Evolutionary conservation across 2,888 invertebrate genomes (phyloP).

Genomic region (Pristionchus fissidentatus): DNA sequence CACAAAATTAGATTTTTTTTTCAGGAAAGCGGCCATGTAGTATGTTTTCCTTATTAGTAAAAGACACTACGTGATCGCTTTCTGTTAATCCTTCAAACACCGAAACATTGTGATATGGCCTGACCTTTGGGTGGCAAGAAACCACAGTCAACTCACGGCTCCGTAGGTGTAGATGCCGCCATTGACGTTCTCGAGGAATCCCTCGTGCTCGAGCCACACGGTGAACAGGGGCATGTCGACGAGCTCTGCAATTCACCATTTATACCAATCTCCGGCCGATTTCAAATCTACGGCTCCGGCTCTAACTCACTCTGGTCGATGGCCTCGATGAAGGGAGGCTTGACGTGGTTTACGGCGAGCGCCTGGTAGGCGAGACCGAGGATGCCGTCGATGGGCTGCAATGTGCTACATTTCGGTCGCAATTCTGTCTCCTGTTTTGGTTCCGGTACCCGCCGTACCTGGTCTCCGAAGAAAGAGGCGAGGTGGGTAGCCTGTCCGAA

Average conservation of each 20-base stretch:
- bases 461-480: conserved; percentile 59
- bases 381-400: conserved; percentile 63
- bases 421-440: background rate
- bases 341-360: conserved; percentile 91
- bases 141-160: conserved; percentile 54
- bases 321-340: conserved; percentile 93
- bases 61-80: background rate
- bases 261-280: background rate
- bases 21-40: background rate
- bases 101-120: too few species aligned
- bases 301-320: conserved; percentile 81
- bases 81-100: too few species aligned
- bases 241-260: conserved; percentile 55
- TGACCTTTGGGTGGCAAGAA: too few species aligned
- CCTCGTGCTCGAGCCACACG: conserved; percentile 67
- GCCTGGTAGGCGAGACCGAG: conserved; percentile 76
- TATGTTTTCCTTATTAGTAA: background rate
- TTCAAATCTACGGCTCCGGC: background rate
- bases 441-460: conserved; percentile 24
- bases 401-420: background rate
- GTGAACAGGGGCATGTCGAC: conserved; percentile 67
- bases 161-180: conserved; percentile 70
- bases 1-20: background rate
- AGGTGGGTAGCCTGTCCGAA: conserved; percentile 66
- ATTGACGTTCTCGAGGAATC: conserved; percentile 56